phyloP scores from a whole-genome alignment of 1,140 invertebrate genomes.

The Trissolcus basalis region DNA sequence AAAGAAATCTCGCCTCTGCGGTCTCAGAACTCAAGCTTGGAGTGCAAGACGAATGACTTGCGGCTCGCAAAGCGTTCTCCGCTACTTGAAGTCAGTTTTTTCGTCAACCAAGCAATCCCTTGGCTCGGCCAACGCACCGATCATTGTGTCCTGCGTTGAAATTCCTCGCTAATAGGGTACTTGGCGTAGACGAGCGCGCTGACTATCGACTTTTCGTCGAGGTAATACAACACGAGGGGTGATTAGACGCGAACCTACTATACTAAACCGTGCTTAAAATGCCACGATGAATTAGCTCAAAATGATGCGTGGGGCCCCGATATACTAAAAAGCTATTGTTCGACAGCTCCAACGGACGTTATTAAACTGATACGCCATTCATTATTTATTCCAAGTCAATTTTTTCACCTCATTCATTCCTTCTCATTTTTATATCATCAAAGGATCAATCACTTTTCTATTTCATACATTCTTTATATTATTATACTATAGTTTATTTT shows the following conservation, averaged over 20 bases:
- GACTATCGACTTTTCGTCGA: constrained; percentile 57
- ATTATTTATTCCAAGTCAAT: no score
- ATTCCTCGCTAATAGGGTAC: constrained; percentile 69
- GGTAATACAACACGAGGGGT: constrained; percentile 41
- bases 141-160: constrained; percentile 64
- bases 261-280: constrained; percentile 32
- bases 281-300: constrained; percentile 39
- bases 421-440: no score
- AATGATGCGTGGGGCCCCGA: constrained; percentile 14
- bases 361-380: no score
- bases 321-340: constrained; percentile 28
- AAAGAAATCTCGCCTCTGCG: constrained; percentile 62
- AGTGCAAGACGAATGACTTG: constrained; percentile 68
- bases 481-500: no score
- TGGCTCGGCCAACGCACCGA: constrained; percentile 41
- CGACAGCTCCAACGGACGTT: neutral
- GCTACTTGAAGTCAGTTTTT: constrained; percentile 69
- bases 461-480: no score
- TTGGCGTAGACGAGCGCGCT: constrained; percentile 50
- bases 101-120: constrained; percentile 43
- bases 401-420: no score
- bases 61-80: constrained; percentile 61
- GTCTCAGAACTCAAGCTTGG: constrained; percentile 54
- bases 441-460: no score
- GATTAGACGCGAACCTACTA: constrained; percentile 45